Base-by-base conservation (phyloP, 2,888 invertebrate genomes). In the Nomada hirtipes region DNA sequence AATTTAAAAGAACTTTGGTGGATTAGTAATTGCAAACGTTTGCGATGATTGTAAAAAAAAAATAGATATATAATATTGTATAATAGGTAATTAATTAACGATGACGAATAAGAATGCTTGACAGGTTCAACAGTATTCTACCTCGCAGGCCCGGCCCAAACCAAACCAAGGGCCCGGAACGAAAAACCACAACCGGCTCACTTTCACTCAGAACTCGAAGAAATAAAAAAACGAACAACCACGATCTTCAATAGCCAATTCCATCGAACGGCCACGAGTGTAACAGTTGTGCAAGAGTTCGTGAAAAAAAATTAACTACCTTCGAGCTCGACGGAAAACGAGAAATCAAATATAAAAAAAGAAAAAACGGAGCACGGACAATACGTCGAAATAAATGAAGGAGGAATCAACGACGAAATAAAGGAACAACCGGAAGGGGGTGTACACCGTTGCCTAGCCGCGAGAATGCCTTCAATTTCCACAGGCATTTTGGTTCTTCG, bases 401-500 rank as follows among this genome's bases (percentile, higher is more conserved):
- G 26, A 26, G 23, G 50, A 64, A 29, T 9, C 13, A 13, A 7
- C 18, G 50, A 52, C 4, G 50, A 50, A 64, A 26, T 26, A 47
- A 70, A 36, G 20, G 2, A 47, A 29, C 13, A 29, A 44, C 29
- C 26, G 70, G 42, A 52, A 44, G 15, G 1, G 18, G 55, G 18
- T 42, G 42, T 29, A 36, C 36, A 13, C 18, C 29, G 26, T 36
- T 13, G 47, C 23, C 18, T 0, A 50, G n/a, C 29, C 9, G 9
- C 26, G 63, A 4, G 29, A 36, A 36, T 23, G 26, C 36, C 29
- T 60, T 71, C 36, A 36, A 60, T 11, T 36, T 52, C 50, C 60
- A 75, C 60, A 20, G 60, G 36, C 20, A 36, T 52, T 71, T 71
- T 11, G 70, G 60, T 61, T 26, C 60, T 61, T 71, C 23, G 52